Percentiles rank a stretch among this genome's conserved stretches.
These are phyloP conservation scores for Mycteria americana DNA, from an alignment of 2,797 vertebrate species.

Conservation along the genomic window DNA sequence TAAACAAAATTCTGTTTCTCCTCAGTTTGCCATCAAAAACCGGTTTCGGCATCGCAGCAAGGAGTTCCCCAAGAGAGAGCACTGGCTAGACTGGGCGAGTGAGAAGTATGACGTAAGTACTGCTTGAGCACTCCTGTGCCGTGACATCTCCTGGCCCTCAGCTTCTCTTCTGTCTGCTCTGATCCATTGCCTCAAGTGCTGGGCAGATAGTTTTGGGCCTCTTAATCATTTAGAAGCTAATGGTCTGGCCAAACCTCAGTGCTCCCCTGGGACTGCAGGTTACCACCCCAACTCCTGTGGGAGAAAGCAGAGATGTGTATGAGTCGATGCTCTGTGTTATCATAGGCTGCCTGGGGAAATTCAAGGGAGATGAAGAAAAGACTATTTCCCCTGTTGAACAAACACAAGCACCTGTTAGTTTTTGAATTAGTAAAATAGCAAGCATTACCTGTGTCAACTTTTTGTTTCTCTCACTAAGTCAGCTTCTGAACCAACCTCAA, in stretches of 20 bases:
- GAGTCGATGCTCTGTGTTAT: background rate
- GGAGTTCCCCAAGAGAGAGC: slow-evolving; percentile 81
- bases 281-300: background rate
- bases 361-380: background rate
- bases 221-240: background rate
- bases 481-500: background rate
- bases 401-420: background rate
- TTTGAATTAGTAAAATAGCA: background rate
- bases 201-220: background rate
- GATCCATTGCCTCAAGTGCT: background rate
- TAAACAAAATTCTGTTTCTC: background rate
- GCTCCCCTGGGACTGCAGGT: background rate
- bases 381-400: background rate
- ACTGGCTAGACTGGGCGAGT: slow-evolving; percentile 96
- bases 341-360: background rate
- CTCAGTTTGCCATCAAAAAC: slow-evolving; percentile 90
- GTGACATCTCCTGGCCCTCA: background rate
- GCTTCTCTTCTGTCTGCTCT: background rate
- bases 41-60: slow-evolving; percentile 85
- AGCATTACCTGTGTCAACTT: background rate
- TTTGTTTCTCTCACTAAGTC: background rate
- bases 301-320: background rate
- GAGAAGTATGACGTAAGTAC: slow-evolving; percentile 88
- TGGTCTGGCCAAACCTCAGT: background rate
- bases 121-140: background rate